Base-by-base conservation (phyloP, 2,797 vertebrate genomes). In the Falco biarmicus region DNA sequence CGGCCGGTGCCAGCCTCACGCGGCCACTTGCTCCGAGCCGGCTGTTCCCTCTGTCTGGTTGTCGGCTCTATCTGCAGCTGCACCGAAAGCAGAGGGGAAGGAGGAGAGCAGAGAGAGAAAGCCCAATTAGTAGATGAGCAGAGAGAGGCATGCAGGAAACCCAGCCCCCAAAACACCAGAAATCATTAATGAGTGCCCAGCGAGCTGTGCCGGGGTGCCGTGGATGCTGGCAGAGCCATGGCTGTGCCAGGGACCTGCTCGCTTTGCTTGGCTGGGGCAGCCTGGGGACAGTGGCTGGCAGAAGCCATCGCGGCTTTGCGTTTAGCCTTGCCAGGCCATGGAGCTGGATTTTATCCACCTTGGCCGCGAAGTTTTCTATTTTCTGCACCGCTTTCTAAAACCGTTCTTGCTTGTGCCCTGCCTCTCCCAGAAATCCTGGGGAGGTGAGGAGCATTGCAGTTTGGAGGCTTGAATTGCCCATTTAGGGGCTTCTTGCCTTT, bases 51-150 rank as follows among this genome's bases (percentile, higher is more conserved):
- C 98, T 97, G 98, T 98, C 98, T 98, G 87, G 83, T 97, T 97
- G 97, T 98, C 96, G 89, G 97, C 98, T 97, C 97, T 98, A 94
- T 98, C 98, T 98, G 98, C 94, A 95, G 96, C 96, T 95, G 96
- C 83, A 85, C 91, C 96, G 82, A 97, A 95, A 96, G 95, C 95
- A 97, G 96, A 96, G 88, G 93, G 73, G 87, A 84, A 94, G 93
- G 93, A 94, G 96, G 89, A 96, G 41, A 97, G 90, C 90, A 92
- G 86, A 97, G 47, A 97, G 83, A 98, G 95, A 96, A 95, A 97
- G 92, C 89, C 71, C 92, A 94, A 97, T 98, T 98, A 98, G 96
- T 97, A 89, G 96, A 97, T 59, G 90, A 97, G 98, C 97, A 97
- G 96, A 97, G 66, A 96, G 80, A 95, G 88, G 89, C 95, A 98